Conservation (phyloP, 2,888 invertebrate species). For the Coenonympha arcania region DNA sequence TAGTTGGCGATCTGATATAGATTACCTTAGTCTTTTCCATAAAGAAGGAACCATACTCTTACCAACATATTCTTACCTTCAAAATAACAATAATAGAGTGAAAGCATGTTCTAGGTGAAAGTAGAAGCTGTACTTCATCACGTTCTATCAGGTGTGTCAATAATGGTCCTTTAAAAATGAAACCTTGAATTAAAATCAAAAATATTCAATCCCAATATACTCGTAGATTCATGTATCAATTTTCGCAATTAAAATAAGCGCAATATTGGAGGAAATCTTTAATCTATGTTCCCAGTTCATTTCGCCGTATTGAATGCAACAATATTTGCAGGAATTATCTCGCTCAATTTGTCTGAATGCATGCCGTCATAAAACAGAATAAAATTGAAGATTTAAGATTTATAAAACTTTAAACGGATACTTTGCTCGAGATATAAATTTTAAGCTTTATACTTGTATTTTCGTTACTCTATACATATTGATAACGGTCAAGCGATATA, state of each 20-base stretch:
- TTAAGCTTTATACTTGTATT: too few species aligned
- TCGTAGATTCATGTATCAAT: conserved; percentile 1
- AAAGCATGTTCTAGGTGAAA: too few species aligned
- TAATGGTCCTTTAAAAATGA: too few species aligned
- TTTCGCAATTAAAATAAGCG: background rate
- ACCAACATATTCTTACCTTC: too few species aligned
- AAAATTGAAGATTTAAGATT: background rate
- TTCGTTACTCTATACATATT: too few species aligned
- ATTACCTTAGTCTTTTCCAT: too few species aligned
- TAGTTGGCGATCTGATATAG: too few species aligned
- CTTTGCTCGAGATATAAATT: background rate
- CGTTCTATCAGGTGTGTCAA: too few species aligned
- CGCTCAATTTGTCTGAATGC: conserved; percentile 5
- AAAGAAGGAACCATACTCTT: too few species aligned
- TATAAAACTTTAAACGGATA: conserved; percentile 1
- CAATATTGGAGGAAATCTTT: conserved; percentile 4
- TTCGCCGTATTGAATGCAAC: conserved; percentile 5
- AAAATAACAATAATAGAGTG: too few species aligned
- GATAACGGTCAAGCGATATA: too few species aligned
- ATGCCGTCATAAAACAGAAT: background rate
- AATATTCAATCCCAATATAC: background rate
- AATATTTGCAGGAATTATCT: conserved; percentile 7
- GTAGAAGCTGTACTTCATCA: too few species aligned
- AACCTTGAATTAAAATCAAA: background rate
- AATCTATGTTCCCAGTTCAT: conserved; percentile 14